Conservation (phyloP, 2,888 invertebrate species). For the Metopia argyrocephala region DNA sequence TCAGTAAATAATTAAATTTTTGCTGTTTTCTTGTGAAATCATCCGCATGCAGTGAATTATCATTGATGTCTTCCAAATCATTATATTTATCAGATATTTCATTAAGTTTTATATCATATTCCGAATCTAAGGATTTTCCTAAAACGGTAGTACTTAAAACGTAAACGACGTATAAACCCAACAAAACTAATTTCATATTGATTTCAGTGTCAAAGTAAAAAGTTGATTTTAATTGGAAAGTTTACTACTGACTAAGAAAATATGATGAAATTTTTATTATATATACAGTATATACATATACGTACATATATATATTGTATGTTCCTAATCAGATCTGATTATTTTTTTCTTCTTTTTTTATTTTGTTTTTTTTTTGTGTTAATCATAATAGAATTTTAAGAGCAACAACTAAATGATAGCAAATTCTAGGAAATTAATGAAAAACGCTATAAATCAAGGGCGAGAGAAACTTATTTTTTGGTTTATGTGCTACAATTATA, state of each 20-base stretch:
- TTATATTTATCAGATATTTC: conserved; percentile 16
- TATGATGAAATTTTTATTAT: not conserved
- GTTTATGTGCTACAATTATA: too few species aligned
- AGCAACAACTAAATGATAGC: too few species aligned
- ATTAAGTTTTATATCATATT: not conserved
- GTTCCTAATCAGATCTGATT: too few species aligned
- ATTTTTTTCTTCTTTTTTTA: too few species aligned
- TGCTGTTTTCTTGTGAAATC: not conserved
- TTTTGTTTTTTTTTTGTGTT: too few species aligned
- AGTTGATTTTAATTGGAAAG: not conserved
- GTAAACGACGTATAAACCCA: not conserved
- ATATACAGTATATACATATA: not conserved
- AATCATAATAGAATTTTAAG: too few species aligned
- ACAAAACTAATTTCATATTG: conserved; percentile 6
- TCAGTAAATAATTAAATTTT: conserved; percentile 19
- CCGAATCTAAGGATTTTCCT: not conserved
- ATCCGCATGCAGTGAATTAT: not conserved
- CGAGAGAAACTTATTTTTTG: too few species aligned
- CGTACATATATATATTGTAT: not conserved
- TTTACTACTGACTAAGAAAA: not conserved
- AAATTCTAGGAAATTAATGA: too few species aligned
- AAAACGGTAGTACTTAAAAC: not conserved
- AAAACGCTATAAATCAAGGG: too few species aligned
- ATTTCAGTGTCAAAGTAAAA: not conserved
- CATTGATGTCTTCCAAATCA: conserved; percentile 30